Conservation (phyloP, 2,113 vertebrate genomes). For the Mustela nigripes region DNA sequence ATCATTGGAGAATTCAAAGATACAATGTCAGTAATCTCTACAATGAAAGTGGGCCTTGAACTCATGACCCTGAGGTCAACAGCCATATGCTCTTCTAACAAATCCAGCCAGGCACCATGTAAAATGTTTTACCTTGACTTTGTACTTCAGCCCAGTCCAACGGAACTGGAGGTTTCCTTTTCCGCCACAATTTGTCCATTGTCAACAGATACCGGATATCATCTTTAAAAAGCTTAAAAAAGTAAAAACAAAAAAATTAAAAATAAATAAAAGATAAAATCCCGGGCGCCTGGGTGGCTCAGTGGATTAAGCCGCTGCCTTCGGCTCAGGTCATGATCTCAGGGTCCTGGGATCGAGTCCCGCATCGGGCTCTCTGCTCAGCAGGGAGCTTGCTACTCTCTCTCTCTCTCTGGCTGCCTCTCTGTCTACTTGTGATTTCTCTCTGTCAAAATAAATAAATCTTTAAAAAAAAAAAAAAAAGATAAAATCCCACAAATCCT, state of each 20-base stretch:
- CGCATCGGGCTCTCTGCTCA: too few species aligned
- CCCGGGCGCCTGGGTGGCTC: too few species aligned
- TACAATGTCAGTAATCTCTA: background rate
- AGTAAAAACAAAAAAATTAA: background rate
- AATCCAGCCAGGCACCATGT: background rate
- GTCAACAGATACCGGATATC: conserved; percentile 97
- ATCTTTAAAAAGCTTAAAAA: conserved; percentile 96
- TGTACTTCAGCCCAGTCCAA: conserved; percentile 96
- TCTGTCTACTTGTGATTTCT: too few species aligned
- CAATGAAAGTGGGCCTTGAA: background rate
- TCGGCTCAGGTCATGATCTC: too few species aligned
- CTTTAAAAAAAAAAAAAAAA: background rate
- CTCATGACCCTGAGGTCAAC: background rate
- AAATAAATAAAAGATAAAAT: conserved; percentile 28
- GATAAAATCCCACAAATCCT: background rate
- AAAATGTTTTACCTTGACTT: conserved; percentile 88
- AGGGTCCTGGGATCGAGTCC: too few species aligned
- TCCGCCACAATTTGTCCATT: conserved; percentile 99
- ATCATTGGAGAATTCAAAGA: background rate
- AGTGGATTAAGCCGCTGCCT: too few species aligned
- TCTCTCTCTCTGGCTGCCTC: too few species aligned
- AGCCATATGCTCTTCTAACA: background rate
- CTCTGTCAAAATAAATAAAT: too few species aligned
- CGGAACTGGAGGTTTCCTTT: conserved; percentile 96
- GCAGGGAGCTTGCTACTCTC: too few species aligned